These are phyloP conservation scores for Drosophila chauvacae DNA, from an alignment of 1,140 invertebrate genomes.

Conservation along the genomic window DNA sequence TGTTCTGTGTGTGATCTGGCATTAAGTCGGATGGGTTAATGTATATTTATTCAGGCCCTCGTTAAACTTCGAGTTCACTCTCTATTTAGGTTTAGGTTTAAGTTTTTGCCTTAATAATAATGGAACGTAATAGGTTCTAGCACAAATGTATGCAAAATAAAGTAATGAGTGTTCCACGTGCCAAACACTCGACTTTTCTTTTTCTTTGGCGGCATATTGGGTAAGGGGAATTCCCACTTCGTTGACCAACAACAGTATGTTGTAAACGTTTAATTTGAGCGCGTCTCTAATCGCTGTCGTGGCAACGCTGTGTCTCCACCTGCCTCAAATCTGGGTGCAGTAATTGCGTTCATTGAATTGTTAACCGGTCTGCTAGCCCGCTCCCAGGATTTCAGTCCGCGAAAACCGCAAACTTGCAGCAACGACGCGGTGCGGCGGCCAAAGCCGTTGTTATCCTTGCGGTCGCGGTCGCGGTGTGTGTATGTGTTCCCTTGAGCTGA, in stretches of 20 bases:
- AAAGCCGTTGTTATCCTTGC: constrained; percentile 80
- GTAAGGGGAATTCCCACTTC: constrained; percentile 18
- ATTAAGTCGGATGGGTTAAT: background rate
- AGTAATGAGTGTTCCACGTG: constrained; percentile 1
- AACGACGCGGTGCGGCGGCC: constrained; percentile 28
- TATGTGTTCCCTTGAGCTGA: constrained; percentile 68
- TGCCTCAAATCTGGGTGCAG: constrained; percentile 40
- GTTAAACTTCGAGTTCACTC: too few relatives aligned
- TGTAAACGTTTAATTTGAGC: constrained; percentile 80
- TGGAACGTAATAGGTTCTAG: too few relatives aligned
- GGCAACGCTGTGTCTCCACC: constrained; percentile 52
- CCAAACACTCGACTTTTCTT: constrained; percentile 2
- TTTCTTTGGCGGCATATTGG: background rate
- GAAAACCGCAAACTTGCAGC: constrained; percentile 71
- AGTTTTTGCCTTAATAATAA: too few relatives aligned
- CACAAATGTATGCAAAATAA: background rate
- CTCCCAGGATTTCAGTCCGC: constrained; percentile 30
- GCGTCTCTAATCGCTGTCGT: constrained; percentile 78
- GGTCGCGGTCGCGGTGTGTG: constrained; percentile 43
- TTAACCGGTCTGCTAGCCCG: constrained; percentile 65
- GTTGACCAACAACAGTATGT: constrained; percentile 72
- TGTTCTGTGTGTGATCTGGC: background rate
- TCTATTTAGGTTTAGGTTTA: too few relatives aligned
- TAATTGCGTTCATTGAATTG: constrained; percentile 83
- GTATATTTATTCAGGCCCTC: too few relatives aligned